Evolutionary conservation across 2,888 invertebrate species (phyloP).

Genomic region (Lycocerus yunnanus): DNA sequence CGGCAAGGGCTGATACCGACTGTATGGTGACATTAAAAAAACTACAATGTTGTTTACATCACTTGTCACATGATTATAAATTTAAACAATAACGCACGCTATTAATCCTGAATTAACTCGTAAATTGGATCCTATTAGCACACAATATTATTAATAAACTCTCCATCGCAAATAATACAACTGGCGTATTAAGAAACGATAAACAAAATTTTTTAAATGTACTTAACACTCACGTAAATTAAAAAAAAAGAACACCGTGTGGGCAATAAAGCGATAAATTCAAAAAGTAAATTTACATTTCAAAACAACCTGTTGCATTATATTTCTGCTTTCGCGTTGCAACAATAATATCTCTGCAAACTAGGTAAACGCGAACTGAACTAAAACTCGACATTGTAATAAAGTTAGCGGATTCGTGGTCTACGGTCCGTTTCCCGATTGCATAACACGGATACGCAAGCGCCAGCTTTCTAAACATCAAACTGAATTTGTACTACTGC

Average conservation of each 20-base stretch:
- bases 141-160: neutral
- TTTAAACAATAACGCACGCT: slow-evolving; percentile 13
- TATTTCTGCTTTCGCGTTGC: neutral
- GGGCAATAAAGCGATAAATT: neutral
- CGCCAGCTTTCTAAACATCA: slow-evolving; percentile 32
- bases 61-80: slow-evolving; percentile 12
- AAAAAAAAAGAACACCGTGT: neutral
- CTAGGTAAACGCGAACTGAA: slow-evolving; percentile 17
- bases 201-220: neutral
- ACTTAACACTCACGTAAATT: neutral
- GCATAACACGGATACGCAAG: slow-evolving; percentile 27
- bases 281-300: neutral
- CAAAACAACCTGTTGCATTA: neutral
- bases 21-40: slow-evolving; percentile 54
- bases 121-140: neutral
- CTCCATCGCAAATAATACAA: neutral
- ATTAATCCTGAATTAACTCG: neutral
- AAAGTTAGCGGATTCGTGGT: slow-evolving; percentile 23
- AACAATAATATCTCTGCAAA: slow-evolving; percentile 1
- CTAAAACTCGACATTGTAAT: slow-evolving; percentile 9
- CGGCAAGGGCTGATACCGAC: slow-evolving; percentile 55
- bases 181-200: neutral
- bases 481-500: slow-evolving; percentile 8
- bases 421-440: slow-evolving; percentile 17
- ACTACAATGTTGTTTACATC: slow-evolving; percentile 18